Evolutionary conservation across 2,888 invertebrate species (phyloP), one percentile per base, ranked within the genome.

Genomic region (Orthonevra nobilis): DNA sequence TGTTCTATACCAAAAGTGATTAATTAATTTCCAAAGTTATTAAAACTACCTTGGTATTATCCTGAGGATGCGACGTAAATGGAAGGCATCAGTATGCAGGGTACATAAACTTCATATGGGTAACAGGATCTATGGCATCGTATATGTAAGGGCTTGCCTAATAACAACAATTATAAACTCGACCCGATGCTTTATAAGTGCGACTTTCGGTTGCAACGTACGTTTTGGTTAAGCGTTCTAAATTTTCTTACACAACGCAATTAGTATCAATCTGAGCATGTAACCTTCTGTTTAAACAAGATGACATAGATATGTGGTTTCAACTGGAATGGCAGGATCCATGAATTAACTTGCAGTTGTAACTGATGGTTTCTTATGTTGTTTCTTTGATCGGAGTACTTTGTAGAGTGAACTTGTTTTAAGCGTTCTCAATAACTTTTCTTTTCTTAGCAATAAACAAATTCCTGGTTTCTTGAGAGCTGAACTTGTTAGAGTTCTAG

Each of bases 191-290:
- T 61, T 61, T 61, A 61, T 60, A 38, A 52, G 70, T 61, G 69
- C 34, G 69, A 52, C 52, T 70, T 58, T 36, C 54, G 52, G 70
- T 70, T 54, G 14, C 52, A 52, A 46, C 50, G 60, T 61, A 70
- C 23, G 61, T 61, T 60, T 70, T 30, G 52, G 69, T 61, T 70
- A 70, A 70, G 36, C 60, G 60, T 50, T 50, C 19, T 50, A 19
- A 70, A 61, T 61, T 61, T 70, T 20, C 61, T 54, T 38, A 61
- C 52, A 70, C 70, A 61, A 70, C 44, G 42, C 61, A 52, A 70
- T 70, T 52, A 70, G 52, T 70, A 61, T 52, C 61, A 52, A 61
- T 70, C 61, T 52, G 20, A 42, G 9, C 2, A n/a, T 5, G n/a
- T 12, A 3, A 7, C 34, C 34, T 4, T 12, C 5, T 34, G 23